phyloP scores from a whole-genome alignment of 2,888 invertebrate genomes.

The Drosophila stalkeri region DNA sequence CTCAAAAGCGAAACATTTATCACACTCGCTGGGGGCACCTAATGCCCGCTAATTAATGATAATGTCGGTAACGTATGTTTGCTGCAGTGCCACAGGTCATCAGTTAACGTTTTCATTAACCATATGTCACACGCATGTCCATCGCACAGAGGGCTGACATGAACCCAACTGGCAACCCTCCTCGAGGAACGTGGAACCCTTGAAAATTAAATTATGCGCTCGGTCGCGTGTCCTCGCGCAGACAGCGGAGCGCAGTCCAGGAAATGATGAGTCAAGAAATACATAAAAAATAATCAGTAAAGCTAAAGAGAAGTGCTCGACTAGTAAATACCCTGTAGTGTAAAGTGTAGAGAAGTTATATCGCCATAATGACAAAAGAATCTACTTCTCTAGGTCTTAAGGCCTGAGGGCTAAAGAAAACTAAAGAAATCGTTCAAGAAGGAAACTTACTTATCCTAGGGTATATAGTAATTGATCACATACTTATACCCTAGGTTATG shows the following conservation, averaged over 20 bases:
- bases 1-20: slow-evolving; percentile 41
- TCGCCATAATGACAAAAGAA: not conserved
- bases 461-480: not conserved
- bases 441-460: not conserved
- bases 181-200: slow-evolving; percentile 52
- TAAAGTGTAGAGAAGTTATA: no score
- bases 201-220: slow-evolving; percentile 78
- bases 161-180: slow-evolving; percentile 41
- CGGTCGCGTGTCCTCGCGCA: slow-evolving; percentile 69
- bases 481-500: not conserved
- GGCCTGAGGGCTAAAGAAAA: not conserved
- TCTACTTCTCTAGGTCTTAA: not conserved
- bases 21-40: slow-evolving; percentile 32
- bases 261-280: slow-evolving; percentile 74
- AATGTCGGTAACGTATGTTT: slow-evolving; percentile 45
- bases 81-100: slow-evolving; percentile 53
- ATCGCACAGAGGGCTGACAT: slow-evolving; percentile 28
- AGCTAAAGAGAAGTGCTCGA: not conserved
- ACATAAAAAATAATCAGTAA: slow-evolving; percentile 57
- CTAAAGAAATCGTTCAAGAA: not conserved
- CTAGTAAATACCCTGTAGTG: not conserved
- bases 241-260: slow-evolving; percentile 41
- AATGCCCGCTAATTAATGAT: slow-evolving; percentile 62
- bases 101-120: slow-evolving; percentile 81
- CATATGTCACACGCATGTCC: slow-evolving; percentile 80